A percentile compares a stretch with the other conserved stretches of the same genome.
phyloP scores from a whole-genome alignment of 2,888 invertebrate species.

The Aleiodes testaceus region DNA sequence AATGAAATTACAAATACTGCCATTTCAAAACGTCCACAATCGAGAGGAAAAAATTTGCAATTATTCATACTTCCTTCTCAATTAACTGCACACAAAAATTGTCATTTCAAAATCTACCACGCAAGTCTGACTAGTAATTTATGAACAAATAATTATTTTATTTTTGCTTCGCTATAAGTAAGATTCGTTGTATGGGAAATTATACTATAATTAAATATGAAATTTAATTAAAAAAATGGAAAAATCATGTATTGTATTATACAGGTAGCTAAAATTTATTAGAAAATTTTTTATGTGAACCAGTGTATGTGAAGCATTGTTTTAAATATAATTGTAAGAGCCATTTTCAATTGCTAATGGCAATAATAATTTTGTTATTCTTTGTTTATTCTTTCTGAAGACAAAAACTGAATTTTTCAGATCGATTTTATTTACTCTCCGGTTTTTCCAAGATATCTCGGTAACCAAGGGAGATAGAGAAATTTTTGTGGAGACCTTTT shows the following conservation, averaged over 20 bases:
- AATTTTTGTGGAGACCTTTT: no score
- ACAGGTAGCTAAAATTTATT: slow-evolving; percentile 25
- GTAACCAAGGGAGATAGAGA: no score
- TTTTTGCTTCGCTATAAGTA: slow-evolving; percentile 30
- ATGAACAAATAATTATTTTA: slow-evolving; percentile 35
- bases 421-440: no score
- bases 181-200: slow-evolving; percentile 25
- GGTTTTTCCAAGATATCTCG: no score
- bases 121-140: slow-evolving; percentile 45
- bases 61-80: background rate
- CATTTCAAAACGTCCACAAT: background rate
- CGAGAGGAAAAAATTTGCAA: no score
- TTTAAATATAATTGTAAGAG: slow-evolving; percentile 28
- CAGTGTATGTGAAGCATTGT: slow-evolving; percentile 29
- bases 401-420: no score
- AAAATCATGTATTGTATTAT: slow-evolving; percentile 6
- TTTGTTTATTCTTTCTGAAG: background rate
- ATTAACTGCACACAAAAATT: slow-evolving; percentile 4
- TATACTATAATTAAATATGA: slow-evolving; percentile 25
- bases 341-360: slow-evolving; percentile 19
- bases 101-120: slow-evolving; percentile 35
- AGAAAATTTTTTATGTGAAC: slow-evolving; percentile 33
- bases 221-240: background rate
- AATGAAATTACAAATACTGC: background rate
- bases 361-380: background rate